A percentile compares a stretch with the other conserved stretches of the same genome.
phyloP scores from a whole-genome alignment of 2,888 invertebrate species.

The Tethea ocularis region DNA sequence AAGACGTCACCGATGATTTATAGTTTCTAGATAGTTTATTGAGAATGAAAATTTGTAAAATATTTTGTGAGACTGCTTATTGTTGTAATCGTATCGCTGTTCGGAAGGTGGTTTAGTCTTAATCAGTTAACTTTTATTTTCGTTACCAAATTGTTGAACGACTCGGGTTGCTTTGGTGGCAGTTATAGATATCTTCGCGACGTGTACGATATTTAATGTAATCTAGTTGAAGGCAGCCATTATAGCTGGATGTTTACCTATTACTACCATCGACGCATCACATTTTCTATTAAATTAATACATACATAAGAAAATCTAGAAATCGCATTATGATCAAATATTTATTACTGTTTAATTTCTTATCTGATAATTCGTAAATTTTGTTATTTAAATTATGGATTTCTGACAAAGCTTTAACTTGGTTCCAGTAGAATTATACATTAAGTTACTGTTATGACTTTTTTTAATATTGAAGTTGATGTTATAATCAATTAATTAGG shows the following conservation, averaged over 20 bases:
- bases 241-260: conserved; percentile 40
- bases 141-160: conserved; percentile 83
- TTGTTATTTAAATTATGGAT: conserved; percentile 82
- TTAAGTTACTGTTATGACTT: conserved; percentile 83
- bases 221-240: conserved; percentile 29
- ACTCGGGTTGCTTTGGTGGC: conserved; percentile 77
- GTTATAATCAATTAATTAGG: conserved; percentile 83
- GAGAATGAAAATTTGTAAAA: conserved; percentile 76
- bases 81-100: conserved; percentile 82
- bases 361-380: conserved; percentile 78
- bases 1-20: conserved; percentile 76
- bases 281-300: conserved; percentile 52
- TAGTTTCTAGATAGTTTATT: conserved; percentile 82
- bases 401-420: conserved; percentile 83
- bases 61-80: conserved; percentile 84
- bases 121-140: conserved; percentile 79
- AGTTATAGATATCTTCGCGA: conserved; percentile 63
- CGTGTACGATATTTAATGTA: conserved; percentile 33
- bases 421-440: conserved; percentile 83
- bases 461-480: conserved; percentile 81
- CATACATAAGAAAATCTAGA: conserved; percentile 62
- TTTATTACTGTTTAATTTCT: conserved; percentile 82
- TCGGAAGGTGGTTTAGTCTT: conserved; percentile 71
- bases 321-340: conserved; percentile 81
- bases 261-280: conserved; percentile 62